phyloP scores from a whole-genome alignment of 2,797 vertebrate genomes.

The Dendrocincla tyrannina region DNA sequence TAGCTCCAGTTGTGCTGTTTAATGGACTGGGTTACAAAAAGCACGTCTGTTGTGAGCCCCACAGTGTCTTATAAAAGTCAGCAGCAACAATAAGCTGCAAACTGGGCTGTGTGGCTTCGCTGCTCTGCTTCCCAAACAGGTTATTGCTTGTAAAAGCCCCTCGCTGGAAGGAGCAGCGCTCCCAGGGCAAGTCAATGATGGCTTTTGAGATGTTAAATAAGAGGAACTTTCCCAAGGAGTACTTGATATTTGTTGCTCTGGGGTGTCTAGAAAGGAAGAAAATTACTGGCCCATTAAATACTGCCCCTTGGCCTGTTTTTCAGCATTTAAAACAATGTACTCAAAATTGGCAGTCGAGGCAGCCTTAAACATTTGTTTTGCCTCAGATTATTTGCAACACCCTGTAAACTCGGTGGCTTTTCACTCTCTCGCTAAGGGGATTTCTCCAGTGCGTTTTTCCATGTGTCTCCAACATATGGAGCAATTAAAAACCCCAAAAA shows the following conservation, averaged over 20 bases:
- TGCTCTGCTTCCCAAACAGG: not conserved
- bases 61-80: conserved; percentile 43
- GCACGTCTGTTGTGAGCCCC: not conserved
- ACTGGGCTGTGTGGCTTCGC: not conserved
- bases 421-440: not conserved
- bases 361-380: conserved; percentile 49
- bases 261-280: conserved; percentile 49
- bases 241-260: conserved; percentile 24
- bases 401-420: conserved; percentile 60
- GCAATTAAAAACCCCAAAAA: not conserved
- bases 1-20: not conserved
- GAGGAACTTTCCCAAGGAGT: conserved; percentile 8
- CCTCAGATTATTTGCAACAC: conserved; percentile 66
- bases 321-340: not conserved
- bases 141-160: conserved; percentile 57
- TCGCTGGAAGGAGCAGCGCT: not conserved
- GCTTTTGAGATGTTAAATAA: not conserved
- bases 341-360: conserved; percentile 6
- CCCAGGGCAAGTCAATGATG: not conserved
- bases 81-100: not conserved
- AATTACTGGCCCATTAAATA: conserved; percentile 59
- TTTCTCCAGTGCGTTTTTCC: conserved; percentile 13
- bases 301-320: conserved; percentile 45
- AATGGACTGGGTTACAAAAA: conserved; percentile 52
- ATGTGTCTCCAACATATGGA: conserved; percentile 37